These are phyloP conservation scores for Axinella damicornis DNA, from an alignment of 37 sponge, comb jelly and placozoan species.

Conservation along the genomic window DNA sequence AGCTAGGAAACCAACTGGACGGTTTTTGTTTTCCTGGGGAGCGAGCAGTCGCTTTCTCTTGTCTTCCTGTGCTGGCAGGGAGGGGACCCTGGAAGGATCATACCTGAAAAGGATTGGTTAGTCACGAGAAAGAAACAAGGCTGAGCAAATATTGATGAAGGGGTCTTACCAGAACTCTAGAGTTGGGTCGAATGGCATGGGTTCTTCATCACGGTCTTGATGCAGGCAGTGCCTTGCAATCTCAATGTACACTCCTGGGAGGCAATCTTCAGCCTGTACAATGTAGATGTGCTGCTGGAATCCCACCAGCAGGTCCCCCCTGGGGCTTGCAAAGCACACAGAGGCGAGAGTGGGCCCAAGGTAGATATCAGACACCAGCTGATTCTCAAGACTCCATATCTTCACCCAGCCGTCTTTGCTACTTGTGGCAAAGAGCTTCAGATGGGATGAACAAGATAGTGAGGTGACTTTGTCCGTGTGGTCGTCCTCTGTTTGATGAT, in stretches of 20 bases:
- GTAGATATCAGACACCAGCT: constrained; percentile 66
- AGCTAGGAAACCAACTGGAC: no score
- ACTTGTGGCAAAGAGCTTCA: constrained; percentile 53
- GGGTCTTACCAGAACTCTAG: constrained; percentile 59
- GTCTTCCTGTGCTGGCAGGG: constrained; percentile 21
- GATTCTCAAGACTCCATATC: constrained; percentile 55
- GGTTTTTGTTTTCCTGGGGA: no score
- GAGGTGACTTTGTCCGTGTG: constrained; percentile 46
- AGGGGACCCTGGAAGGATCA: constrained; percentile 41
- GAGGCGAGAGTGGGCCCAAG: constrained; percentile 41
- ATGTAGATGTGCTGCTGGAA: constrained; percentile 45
- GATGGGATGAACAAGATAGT: constrained; percentile 3
- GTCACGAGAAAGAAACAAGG: neutral
- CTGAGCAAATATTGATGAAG: neutral
- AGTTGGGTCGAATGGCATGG: constrained; percentile 39
- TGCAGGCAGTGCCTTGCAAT: neutral
- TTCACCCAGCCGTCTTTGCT: constrained; percentile 65
- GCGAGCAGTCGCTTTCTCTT: neutral
- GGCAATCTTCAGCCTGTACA: constrained; percentile 25
- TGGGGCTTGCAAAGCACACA: constrained; percentile 33
- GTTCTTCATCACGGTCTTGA: constrained; percentile 6
- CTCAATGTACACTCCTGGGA: constrained; percentile 14
- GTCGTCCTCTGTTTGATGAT: constrained; percentile 54
- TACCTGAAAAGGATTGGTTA: constrained; percentile 17
- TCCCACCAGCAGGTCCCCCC: constrained; percentile 59